phyloP scores from a whole-genome alignment of 2,888 invertebrate species.

The Toxonevra muliebris region DNA sequence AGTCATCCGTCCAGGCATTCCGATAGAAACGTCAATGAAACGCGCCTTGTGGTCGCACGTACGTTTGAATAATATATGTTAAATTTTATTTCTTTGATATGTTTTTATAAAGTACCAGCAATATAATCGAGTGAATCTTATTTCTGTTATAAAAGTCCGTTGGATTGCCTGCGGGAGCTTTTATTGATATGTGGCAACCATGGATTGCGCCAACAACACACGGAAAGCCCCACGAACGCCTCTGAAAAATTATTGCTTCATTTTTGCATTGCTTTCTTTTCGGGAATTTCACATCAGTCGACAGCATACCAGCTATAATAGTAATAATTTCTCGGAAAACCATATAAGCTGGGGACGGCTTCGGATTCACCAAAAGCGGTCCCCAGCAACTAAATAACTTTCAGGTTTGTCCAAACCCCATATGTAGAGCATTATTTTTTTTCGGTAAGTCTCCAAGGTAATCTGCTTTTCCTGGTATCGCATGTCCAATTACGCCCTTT shows the following conservation, averaged over 20 bases:
- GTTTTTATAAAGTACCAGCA: not conserved
- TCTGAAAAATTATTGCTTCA: slow-evolving; percentile 7
- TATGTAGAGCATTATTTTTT: too few species aligned
- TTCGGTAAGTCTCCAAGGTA: too few species aligned
- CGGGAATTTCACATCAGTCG: too few species aligned
- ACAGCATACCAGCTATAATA: too few species aligned
- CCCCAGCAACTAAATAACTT: too few species aligned
- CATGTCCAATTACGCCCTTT: too few species aligned
- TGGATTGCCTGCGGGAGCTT: not conserved
- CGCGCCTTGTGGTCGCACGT: slow-evolving; percentile 10
- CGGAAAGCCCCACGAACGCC: slow-evolving; percentile 16
- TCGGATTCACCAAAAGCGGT: too few species aligned
- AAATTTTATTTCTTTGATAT: not conserved
- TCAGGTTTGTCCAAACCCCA: too few species aligned
- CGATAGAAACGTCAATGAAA: not conserved
- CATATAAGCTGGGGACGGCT: too few species aligned
- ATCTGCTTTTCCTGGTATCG: too few species aligned
- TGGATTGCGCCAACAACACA: slow-evolving; percentile 8
- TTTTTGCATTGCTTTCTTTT: not conserved
- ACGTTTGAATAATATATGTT: slow-evolving; percentile 1
- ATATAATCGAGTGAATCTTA: not conserved
- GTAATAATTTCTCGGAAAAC: too few species aligned
- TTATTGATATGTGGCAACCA: slow-evolving; percentile 4
- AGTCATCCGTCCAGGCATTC: slow-evolving; percentile 7
- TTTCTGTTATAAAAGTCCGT: slow-evolving; percentile 4